These are phyloP conservation scores for Proisotoma minuta DNA, from an alignment of 2,888 invertebrate genomes.

Conservation along the genomic window DNA sequence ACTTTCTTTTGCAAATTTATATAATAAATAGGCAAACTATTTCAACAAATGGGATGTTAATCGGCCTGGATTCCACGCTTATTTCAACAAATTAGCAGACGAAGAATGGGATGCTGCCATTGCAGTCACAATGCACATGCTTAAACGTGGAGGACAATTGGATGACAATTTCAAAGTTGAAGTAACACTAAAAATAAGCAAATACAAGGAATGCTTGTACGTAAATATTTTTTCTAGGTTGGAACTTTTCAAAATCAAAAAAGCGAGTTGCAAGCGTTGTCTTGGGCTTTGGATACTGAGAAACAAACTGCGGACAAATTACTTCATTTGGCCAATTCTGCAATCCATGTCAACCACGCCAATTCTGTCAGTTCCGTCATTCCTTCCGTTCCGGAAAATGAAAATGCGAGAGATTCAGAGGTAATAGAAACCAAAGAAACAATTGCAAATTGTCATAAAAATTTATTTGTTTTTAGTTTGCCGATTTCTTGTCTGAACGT, in stretches of 20 bases:
- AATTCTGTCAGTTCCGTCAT: not conserved
- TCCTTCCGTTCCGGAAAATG: not conserved
- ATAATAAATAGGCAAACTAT: constrained; percentile 30
- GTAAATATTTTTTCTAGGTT: not conserved
- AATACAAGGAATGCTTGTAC: not conserved
- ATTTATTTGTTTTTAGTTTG: constrained; percentile 31
- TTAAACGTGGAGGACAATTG: constrained; percentile 30
- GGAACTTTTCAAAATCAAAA: constrained; percentile 9
- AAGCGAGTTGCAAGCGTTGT: constrained; percentile 27
- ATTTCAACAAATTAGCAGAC: constrained; percentile 40
- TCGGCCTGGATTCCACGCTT: constrained; percentile 39
- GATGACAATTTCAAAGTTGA: constrained; percentile 17
- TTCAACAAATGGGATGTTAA: constrained; percentile 40
- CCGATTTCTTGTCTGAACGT: constrained; percentile 39
- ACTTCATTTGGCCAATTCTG: constrained; percentile 21
- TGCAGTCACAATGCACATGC: constrained; percentile 32
- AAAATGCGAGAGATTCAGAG: constrained; percentile 31
- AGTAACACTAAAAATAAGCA: constrained; percentile 7
- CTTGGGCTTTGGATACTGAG: constrained; percentile 37
- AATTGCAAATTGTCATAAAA: not conserved
- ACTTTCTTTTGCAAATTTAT: not conserved
- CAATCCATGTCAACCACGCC: constrained; percentile 14
- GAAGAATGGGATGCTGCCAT: constrained; percentile 40
- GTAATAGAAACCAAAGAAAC: constrained; percentile 10
- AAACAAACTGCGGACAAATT: constrained; percentile 22